Evolutionary conservation across 2,797 vertebrate genomes (phyloP), one percentile per base, ranked within the genome.

Genomic region (Spinibarbus caldwelli): DNA sequence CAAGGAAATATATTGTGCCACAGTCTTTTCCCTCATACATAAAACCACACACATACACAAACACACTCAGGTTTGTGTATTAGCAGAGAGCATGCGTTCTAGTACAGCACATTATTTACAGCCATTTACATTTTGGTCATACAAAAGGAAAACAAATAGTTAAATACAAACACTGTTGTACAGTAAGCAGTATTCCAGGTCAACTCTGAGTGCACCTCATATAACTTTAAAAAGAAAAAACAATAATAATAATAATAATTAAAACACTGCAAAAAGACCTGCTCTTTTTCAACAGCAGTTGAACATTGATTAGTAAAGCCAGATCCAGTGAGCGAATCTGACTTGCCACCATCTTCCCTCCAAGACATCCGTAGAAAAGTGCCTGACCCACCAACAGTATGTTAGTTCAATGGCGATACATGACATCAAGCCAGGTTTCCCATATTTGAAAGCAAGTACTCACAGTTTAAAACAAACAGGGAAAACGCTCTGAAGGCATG

Each of bases 61-160:
- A 59, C 84, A 62, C 75, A 86, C 78, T n/a, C 84, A 52, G 62
- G 76, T 73, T 88, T 86, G 85, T 88, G 86, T 86, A 84, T 89
- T 82, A 92, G 90, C 94, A 93, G 90, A 95, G 93, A 96, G 87
- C 90, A 91, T 91, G 90, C 89, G 66, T 83, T 86, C 85, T 78
- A 96, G 96, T 96, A 96, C 95, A 96, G 62, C 91, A 93, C 91
- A 92, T 93, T 96, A 94, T 96, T 93, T 97, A 97, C 96, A 97
- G 94, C 95, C 93, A 95, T 96, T 96, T 96, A 96, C 96, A 97
- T 92, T 87, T 83, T 92, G 93, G 88, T 93, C 92, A 94, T 95
- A 91, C 85, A 87, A 91, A 91, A 90, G 43, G 41, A 79, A 84
- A 86, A 77, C 76, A 80, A 8, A 67, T 8, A 49, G 82, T 79